phyloP scores from a whole-genome alignment of 2,797 vertebrate genomes.

The Falco biarmicus region DNA sequence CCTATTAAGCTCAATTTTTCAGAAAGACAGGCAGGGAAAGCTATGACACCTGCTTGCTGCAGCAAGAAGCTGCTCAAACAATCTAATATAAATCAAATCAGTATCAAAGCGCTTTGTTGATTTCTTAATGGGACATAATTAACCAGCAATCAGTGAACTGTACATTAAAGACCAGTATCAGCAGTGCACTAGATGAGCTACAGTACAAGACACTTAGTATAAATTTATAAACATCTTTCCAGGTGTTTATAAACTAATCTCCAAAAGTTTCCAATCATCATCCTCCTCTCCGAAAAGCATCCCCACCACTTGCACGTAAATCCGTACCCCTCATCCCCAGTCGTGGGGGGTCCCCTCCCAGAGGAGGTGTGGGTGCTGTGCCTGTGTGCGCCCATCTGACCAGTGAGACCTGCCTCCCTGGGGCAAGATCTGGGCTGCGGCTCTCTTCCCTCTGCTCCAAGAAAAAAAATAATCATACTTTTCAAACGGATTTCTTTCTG shows the following conservation, averaged over 20 bases:
- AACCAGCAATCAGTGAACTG: slow-evolving; percentile 3
- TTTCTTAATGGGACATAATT: slow-evolving; percentile 47
- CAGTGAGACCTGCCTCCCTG: no score
- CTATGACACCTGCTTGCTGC: not conserved
- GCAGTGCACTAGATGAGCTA: not conserved
- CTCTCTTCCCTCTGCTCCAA: not conserved
- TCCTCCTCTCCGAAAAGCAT: not conserved
- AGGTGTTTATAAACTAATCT: not conserved
- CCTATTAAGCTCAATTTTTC: not conserved
- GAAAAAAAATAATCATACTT: not conserved
- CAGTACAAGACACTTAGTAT: not conserved
- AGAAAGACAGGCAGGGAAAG: not conserved
- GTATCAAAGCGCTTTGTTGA: not conserved
- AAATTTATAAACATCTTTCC: not conserved
- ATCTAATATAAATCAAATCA: not conserved
- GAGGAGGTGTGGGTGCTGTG: not conserved
- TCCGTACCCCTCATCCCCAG: no score
- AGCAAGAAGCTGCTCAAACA: not conserved
- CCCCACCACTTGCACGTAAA: not conserved
- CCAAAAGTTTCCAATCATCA: not conserved
- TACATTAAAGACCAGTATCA: not conserved
- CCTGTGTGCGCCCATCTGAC: not conserved
- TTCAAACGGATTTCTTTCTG: not conserved
- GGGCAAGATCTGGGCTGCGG: not conserved
- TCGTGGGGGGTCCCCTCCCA: not conserved